These are phyloP conservation scores for Tragelaphus scriptus DNA, from an alignment of 2,113 vertebrate genomes.

Conservation along the genomic window DNA sequence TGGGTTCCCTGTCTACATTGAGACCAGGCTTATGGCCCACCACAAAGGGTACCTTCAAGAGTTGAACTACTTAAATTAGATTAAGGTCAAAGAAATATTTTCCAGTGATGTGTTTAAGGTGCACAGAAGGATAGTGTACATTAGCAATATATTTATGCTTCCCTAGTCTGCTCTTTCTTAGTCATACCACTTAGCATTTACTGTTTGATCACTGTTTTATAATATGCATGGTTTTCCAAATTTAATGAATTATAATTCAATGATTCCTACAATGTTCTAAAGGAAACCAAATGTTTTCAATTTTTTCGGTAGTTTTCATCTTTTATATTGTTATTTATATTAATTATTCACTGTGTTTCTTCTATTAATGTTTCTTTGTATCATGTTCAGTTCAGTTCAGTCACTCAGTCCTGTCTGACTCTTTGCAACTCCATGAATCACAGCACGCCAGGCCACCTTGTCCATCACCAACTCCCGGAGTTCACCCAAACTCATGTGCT, in stretches of 20 bases:
- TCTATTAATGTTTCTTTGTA: not conserved
- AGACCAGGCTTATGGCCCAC: not conserved
- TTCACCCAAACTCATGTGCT: too few relatives aligned
- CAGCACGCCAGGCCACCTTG: too few relatives aligned
- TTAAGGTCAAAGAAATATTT: not conserved
- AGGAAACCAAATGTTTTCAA: not conserved
- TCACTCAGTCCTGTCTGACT: fast-evolving
- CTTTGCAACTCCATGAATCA: too few relatives aligned
- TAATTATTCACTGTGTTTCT: not conserved
- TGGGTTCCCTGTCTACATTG: not conserved
- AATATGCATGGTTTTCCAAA: not conserved
- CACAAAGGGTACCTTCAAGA: not conserved
- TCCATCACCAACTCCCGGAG: too few relatives aligned
- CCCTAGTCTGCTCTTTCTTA: not conserved
- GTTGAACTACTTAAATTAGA: not conserved
- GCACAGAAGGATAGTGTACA: not conserved
- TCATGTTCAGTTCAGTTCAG: not conserved
- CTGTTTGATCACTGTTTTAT: not conserved
- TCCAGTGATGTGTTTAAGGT: not conserved
- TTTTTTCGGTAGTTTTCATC: not conserved
- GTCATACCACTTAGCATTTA: not conserved
- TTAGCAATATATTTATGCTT: not conserved
- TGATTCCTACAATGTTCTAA: not conserved
- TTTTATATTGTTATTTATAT: not conserved
- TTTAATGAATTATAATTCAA: not conserved